Conservation (phyloP, 2,888 invertebrate species). For the Tachina lurida region DNA sequence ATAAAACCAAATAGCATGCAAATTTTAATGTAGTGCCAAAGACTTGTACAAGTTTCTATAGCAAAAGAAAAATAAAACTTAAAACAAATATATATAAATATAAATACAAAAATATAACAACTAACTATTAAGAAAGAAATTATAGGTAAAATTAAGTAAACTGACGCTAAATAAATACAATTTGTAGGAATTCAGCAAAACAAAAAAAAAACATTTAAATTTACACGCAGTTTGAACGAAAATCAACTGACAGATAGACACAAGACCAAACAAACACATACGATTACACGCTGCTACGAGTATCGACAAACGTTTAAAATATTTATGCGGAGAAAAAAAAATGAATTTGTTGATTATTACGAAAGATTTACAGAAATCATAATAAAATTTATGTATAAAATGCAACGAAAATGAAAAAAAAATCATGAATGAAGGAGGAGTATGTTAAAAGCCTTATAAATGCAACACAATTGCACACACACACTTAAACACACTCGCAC, state of each 20-base stretch:
- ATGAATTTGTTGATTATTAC: constrained; percentile 55
- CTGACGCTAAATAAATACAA: constrained; percentile 17
- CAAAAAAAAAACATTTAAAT: constrained; percentile 31
- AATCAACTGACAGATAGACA: constrained; percentile 37
- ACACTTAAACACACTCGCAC: not conserved
- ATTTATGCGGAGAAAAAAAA: constrained; percentile 20
- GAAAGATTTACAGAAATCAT: constrained; percentile 62
- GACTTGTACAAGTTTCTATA: not conserved
- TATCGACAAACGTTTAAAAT: constrained; percentile 11
- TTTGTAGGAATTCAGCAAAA: constrained; percentile 42
- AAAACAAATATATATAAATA: not conserved
- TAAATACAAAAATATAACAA: constrained; percentile 19
- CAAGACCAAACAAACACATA: not conserved
- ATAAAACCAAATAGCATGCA: not conserved
- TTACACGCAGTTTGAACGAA: constrained; percentile 52
- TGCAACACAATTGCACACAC: constrained; percentile 2
- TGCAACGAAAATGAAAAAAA: constrained; percentile 6
- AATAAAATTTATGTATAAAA: constrained; percentile 59
- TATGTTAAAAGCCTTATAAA: constrained; percentile 24
- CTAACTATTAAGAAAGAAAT: constrained; percentile 46
- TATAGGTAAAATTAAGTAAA: constrained; percentile 22
- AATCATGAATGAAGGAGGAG: constrained; percentile 54
- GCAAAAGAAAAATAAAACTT: no score
- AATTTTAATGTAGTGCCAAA: not conserved
- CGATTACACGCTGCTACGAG: not conserved